Base-by-base conservation (phyloP, 2,888 invertebrate genomes). In the Lepas anatifera region DNA sequence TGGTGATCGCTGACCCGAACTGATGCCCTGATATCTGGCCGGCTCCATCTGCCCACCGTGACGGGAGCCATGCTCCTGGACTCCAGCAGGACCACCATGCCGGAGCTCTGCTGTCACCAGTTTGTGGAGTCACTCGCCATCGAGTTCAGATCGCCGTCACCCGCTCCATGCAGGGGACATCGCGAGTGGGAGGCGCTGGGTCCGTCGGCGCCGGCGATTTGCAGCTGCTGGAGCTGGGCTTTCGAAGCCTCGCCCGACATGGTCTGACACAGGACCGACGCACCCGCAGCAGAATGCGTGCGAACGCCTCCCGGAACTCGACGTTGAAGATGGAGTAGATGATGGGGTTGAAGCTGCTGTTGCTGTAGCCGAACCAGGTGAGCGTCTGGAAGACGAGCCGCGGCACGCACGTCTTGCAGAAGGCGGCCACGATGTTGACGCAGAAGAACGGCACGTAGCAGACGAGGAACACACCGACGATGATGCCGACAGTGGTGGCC, bases 361-460 rank as follows among this genome's bases (percentile, higher is more conserved):
- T 99, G 73, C 95, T 94, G 81, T 98, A 98, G 74, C 98, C 98
- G 76, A 98, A 86, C 98, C 98, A 99, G 52, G 98, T 97, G 75
- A 98, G 87, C 76, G 94, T 90, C 84, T 89, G 86, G 70, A 73
- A 75, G 39, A 71, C 71, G 13, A 66, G 64, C 7, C 63, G 68
- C 50, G 94, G 92, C 79, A 97, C 93, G 83, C 96, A 96, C 25
- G 91, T 91, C 80, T 94, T 93, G 83, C 96, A 96, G 80, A 95
- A 95, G 10, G 96, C 95, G 70, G 93, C 90, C 43, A 94, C 89
- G 71, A 99, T 95, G 80, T 99, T 99, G 74, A 98, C 92, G 81
- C 95, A 94, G 84, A 99, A 99, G 84, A 99, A 99, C 1, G 98
- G 98, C 73, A 95, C 92, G 98, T 98, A 98, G 81, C 97, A 99